Percentiles rank a stretch among this genome's conserved stretches.
Conservation (phyloP, 2,888 invertebrate species). For the Aproaerema taeniolella region DNA sequence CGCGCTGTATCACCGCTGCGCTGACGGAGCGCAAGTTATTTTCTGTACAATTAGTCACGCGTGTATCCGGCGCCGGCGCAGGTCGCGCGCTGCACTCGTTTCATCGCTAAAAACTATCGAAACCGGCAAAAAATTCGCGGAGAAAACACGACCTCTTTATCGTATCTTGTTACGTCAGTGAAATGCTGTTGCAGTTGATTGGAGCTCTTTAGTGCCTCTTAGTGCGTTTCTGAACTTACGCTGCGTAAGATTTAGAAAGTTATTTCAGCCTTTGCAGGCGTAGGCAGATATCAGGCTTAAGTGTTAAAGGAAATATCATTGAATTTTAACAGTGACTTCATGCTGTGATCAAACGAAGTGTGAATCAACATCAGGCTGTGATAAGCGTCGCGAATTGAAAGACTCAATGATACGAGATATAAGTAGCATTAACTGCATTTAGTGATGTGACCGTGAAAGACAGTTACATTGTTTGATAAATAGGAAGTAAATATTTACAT, state of each 20-base stretch:
- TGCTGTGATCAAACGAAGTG: conserved; percentile 3
- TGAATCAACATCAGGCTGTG: conserved; percentile 11
- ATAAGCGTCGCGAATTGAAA: conserved; percentile 5
- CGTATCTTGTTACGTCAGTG: conserved; percentile 4
- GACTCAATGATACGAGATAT: neutral
- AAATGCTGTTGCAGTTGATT: neutral
- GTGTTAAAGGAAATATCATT: conserved; percentile 15
- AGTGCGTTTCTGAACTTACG: neutral
- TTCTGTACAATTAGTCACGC: conserved; percentile 75
- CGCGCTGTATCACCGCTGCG: conserved; percentile 68
- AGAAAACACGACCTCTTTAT: conserved; percentile 3
- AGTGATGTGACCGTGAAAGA: conserved; percentile 6
- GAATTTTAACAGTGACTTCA: conserved; percentile 16
- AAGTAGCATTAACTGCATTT: neutral
- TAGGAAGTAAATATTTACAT: neutral
- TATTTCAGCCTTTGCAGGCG: neutral
- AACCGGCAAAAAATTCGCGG: conserved; percentile 12
- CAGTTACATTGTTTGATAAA: neutral
- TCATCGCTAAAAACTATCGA: conserved; percentile 21
- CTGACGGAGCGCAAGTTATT: conserved; percentile 51
- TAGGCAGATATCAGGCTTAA: conserved; percentile 1
- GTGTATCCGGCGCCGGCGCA: conserved; percentile 67
- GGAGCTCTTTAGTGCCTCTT: neutral
- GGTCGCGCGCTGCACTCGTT: conserved; percentile 36
- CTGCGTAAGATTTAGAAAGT: neutral